Base-by-base conservation (phyloP, 1,140 invertebrate species). In the Heliconius hewitsoni region DNA sequence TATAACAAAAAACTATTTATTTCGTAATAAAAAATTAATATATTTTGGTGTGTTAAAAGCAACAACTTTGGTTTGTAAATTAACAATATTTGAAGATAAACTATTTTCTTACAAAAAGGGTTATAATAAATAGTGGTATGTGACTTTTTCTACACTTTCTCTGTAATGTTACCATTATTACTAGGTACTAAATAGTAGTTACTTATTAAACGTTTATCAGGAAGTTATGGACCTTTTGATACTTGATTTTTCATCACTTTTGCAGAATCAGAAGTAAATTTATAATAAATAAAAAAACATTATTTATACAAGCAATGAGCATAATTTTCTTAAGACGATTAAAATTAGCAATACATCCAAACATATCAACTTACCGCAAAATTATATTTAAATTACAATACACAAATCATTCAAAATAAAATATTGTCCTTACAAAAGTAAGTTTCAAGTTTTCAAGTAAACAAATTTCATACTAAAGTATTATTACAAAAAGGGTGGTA, bases 401-500 rank as follows among this genome's bases (percentile, higher is more conserved):
- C 55, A 60, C n/a, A 66, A 66, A 66, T 66, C 60, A 66, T 66
- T 66, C 27, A 27, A 23, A 30, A 66, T 11, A 66, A n/a, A 11
- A 57, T 57, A 27, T 27, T 66, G 2, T 9, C 11, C n/a, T 11
- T 23, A 66, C n/a, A 30, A 66, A 66, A 60, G n/a, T 23, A 23
- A 0, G n/a, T n/a, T n/a, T n/a, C n/a, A n/a, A n/a, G n/a, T n/a
- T n/a, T n/a, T n/a, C n/a, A n/a, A n/a, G n/a, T n/a, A n/a, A n/a
- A n/a, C n/a, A n/a, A 23, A 23, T 23, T 23, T 23, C 23, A 23
- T 23, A 23, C 23, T 52, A 52, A 52, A 52, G 18, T 19, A 18
- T 52, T 6, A 18, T 19, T 52, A 52, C 18, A 52, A 52, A 19
- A 19, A 72, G 70, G 66, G 30, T 52, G 80, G 84, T 87, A 85